Conservation (phyloP, 2,797 vertebrate species). For the Cyclopterus lumpus region DNA sequence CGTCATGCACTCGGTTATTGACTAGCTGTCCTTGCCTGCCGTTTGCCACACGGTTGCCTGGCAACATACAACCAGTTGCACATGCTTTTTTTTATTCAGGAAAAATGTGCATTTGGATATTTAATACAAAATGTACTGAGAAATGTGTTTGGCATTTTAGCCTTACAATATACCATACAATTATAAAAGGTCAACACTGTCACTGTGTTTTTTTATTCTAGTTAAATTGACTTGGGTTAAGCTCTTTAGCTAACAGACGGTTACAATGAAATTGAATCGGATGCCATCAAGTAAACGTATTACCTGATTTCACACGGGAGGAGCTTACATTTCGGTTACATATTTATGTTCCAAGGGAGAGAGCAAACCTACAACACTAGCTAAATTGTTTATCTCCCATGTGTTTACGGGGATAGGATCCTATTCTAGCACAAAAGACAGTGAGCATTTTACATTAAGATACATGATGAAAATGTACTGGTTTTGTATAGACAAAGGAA, state of each 20-base stretch:
- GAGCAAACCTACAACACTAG: not conserved
- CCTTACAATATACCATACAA: not conserved
- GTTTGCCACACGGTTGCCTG: conserved; percentile 24
- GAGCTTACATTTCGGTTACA: no score
- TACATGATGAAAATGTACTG: not conserved
- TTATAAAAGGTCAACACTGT: not conserved
- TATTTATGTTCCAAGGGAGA: not conserved
- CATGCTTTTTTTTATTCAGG: not conserved
- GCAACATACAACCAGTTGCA: conserved; percentile 31
- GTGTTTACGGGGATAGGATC: not conserved
- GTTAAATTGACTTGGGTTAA: no score
- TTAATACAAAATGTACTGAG: not conserved
- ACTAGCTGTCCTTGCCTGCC: conserved; percentile 38
- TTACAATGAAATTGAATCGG: no score
- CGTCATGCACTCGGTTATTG: conserved; percentile 9
- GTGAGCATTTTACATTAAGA: not conserved
- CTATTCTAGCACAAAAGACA: not conserved
- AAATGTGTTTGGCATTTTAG: not conserved
- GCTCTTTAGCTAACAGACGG: no score
- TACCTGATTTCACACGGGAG: not conserved
- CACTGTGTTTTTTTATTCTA: no score
- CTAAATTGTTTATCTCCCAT: not conserved
- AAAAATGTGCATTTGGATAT: not conserved
- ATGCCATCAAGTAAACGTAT: not conserved
- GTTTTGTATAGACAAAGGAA: not conserved